Conservation (phyloP, 2,888 invertebrate genomes). For the Prosopocoilus inquinatus region DNA sequence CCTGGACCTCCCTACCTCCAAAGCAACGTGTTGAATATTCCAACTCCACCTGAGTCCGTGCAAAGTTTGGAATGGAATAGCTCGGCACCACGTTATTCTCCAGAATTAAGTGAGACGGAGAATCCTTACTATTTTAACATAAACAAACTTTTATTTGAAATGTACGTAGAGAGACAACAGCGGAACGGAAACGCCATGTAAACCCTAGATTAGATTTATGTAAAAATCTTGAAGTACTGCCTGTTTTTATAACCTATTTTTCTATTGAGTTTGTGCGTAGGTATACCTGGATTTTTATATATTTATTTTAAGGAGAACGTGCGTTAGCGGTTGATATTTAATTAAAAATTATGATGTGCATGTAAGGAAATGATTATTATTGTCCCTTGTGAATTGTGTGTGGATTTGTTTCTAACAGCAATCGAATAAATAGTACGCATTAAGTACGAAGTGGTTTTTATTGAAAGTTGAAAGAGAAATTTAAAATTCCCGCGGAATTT, state of each 20-base stretch:
- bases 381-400: too few relatives aligned
- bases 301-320: neutral
- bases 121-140: constrained; percentile 84
- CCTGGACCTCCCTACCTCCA: constrained; percentile 38
- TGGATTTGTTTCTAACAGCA: too few relatives aligned
- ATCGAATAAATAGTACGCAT: neutral
- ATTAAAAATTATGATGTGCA: neutral
- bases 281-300: constrained; percentile 2
- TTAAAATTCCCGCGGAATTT: constrained; percentile 18
- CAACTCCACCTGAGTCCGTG: constrained; percentile 43
- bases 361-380: too few relatives aligned
- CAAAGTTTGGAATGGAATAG: constrained; percentile 42
- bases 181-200: constrained; percentile 54
- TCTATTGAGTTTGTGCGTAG: constrained; percentile 11
- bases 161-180: constrained; percentile 77
- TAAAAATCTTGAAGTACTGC: constrained; percentile 8
- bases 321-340: neutral
- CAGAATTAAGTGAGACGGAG: constrained; percentile 71
- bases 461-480: neutral
- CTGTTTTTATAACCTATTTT: constrained; percentile 10
- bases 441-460: neutral
- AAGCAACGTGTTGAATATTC: constrained; percentile 30
- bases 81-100: constrained; percentile 61
- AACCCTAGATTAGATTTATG: constrained; percentile 7
- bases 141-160: constrained; percentile 82